These are phyloP conservation scores for Plagodis dolabraria DNA, from an alignment of 2,888 invertebrate species.

Conservation along the genomic window DNA sequence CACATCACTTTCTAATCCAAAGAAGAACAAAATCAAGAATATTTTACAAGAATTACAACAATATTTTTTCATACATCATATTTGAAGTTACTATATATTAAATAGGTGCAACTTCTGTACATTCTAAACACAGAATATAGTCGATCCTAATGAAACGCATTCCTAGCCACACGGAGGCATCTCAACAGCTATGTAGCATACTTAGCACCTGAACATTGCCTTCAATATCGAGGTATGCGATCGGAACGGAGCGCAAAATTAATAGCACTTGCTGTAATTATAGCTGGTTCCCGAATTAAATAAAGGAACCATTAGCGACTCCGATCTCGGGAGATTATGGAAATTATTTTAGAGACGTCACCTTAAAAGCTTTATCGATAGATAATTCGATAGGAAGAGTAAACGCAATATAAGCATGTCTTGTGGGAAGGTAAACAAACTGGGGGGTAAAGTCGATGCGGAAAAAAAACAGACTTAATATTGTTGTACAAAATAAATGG, in stretches of 20 bases:
- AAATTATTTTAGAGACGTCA: slow-evolving; percentile 62
- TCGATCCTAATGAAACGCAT: slow-evolving; percentile 13
- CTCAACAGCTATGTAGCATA: slow-evolving; percentile 14
- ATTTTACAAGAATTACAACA: no score
- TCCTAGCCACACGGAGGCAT: slow-evolving; percentile 3
- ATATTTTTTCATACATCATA: no score
- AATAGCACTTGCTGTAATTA: slow-evolving; percentile 76
- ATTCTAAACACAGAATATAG: no score
- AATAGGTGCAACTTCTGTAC: no score
- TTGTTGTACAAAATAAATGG: not conserved
- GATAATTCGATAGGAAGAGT: slow-evolving; percentile 48
- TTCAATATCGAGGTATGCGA: slow-evolving; percentile 56
- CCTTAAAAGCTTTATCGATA: slow-evolving; percentile 60
- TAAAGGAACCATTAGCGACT: slow-evolving; percentile 67
- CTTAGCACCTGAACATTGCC: slow-evolving; percentile 38
- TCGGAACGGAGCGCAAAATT: slow-evolving; percentile 70
- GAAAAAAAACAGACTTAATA: no score
- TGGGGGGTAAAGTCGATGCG: not conserved
- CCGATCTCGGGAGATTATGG: slow-evolving; percentile 57
- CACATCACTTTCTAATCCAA: no score
- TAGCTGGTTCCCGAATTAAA: slow-evolving; percentile 62
- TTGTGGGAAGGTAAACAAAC: slow-evolving; percentile 12
- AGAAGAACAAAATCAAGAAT: no score
- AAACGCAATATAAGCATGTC: slow-evolving; percentile 14
- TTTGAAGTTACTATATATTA: no score